A percentile compares a stretch with the other conserved stretches of the same genome.
Evolutionary conservation across 2,113 vertebrate genomes (phyloP).

Genomic region (Regulus satrapa): DNA sequence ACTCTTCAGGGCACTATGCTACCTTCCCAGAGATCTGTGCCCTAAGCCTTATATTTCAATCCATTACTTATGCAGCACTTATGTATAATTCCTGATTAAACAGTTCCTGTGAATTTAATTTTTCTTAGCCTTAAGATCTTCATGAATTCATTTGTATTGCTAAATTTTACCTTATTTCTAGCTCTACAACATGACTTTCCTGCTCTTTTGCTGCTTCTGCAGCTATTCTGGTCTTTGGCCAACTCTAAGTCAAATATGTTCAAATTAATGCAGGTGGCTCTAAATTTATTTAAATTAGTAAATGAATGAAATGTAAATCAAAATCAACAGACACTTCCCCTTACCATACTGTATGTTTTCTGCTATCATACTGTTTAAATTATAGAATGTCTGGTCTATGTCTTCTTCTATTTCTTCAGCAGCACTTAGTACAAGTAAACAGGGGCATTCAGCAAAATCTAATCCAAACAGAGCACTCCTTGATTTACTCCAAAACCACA

Average conservation of each 20-base stretch:
- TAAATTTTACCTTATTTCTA: neutral
- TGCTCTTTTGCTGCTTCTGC: neutral
- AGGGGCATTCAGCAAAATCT: constrained; percentile 29
- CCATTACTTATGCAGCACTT: neutral
- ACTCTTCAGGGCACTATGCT: neutral
- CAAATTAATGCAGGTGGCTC: constrained; percentile 41
- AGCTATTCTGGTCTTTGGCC: neutral
- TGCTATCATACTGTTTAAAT: constrained; percentile 48
- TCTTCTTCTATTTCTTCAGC: constrained; percentile 31
- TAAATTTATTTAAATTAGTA: constrained; percentile 39
- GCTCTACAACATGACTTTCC: neutral
- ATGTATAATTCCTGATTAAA: neutral
- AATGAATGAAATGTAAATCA: constrained; percentile 36
- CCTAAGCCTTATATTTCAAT: neutral
- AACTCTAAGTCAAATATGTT: neutral
- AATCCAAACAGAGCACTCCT: constrained; percentile 29
- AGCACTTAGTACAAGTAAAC: constrained; percentile 40
- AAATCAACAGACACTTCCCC: constrained; percentile 25
- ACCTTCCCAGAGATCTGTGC: neutral
- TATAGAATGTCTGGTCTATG: constrained; percentile 33
- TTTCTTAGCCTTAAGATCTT: neutral
- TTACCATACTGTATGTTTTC: neutral
- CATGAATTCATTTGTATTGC: neutral
- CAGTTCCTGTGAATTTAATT: neutral
- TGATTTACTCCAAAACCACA: constrained; percentile 39